Evolutionary conservation across 2,888 invertebrate species (phyloP).

Genomic region (Protophormia terraenovae): DNA sequence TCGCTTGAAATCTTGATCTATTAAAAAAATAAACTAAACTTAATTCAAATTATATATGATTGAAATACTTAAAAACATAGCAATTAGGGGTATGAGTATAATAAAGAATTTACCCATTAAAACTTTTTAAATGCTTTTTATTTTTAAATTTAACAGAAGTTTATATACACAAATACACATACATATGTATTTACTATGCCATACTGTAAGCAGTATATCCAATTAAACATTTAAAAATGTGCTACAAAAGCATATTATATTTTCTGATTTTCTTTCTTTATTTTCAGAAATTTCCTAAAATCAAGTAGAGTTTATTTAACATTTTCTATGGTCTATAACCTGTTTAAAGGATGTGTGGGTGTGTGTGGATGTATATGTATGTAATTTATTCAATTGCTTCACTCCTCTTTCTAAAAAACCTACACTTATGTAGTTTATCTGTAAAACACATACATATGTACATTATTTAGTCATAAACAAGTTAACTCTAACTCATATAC

Average conservation of each 20-base stretch:
- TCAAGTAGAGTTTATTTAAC: background rate
- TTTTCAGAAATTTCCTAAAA: background rate
- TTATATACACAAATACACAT: background rate
- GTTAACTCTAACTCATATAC: background rate
- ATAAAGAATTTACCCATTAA: conserved; percentile 34
- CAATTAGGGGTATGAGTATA: background rate
- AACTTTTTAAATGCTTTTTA: background rate
- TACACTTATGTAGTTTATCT: conserved; percentile 20
- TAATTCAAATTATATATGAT: too few species aligned
- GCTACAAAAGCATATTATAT: conserved; percentile 44
- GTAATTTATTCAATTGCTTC: background rate
- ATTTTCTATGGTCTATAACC: background rate
- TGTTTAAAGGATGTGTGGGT: background rate
- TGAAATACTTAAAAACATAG: background rate
- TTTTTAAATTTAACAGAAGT: background rate
- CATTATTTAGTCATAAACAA: background rate
- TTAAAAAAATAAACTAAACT: too few species aligned
- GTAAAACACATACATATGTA: background rate
- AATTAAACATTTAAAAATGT: conserved; percentile 62
- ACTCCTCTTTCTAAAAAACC: background rate
- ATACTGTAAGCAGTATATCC: conserved; percentile 30
- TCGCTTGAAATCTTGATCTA: too few species aligned
- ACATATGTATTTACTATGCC: background rate
- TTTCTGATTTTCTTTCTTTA: background rate
- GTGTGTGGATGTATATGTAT: too few species aligned